Percentiles rank a stretch among this genome's conserved stretches.
phyloP scores from a whole-genome alignment of 2,888 invertebrate species.

The Drosophila formosana region DNA sequence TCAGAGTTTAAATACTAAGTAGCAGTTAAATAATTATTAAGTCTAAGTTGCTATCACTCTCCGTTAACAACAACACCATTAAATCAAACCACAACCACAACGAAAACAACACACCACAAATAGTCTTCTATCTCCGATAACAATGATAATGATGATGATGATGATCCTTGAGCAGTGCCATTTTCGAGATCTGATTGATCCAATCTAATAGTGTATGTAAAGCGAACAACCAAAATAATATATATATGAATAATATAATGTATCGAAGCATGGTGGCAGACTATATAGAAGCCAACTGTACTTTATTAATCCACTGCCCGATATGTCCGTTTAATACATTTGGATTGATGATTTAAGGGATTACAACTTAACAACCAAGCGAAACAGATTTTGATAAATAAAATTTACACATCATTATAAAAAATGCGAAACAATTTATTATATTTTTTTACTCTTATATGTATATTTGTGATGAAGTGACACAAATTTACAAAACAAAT shows the following conservation, averaged over 20 bases:
- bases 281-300: constrained; percentile 19
- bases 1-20: constrained; percentile 67
- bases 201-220: constrained; percentile 35
- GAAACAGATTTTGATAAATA: constrained; percentile 65
- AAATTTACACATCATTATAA: constrained; percentile 61
- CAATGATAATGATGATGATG: neutral
- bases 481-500: too few relatives aligned
- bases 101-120: constrained; percentile 3
- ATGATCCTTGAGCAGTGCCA: constrained; percentile 40
- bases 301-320: constrained; percentile 61
- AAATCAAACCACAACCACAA: constrained; percentile 10
- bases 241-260: constrained; percentile 31
- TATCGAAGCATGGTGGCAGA: constrained; percentile 33
- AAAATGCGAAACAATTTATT: neutral
- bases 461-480: neutral
- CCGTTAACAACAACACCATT: constrained; percentile 21
- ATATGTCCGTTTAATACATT: constrained; percentile 28
- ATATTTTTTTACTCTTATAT: neutral
- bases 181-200: constrained; percentile 40
- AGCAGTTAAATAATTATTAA: constrained; percentile 72
- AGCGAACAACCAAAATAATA: constrained; percentile 25
- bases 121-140: neutral
- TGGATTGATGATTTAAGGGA: constrained; percentile 41
- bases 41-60: constrained; percentile 65
- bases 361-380: constrained; percentile 48